Conservation (phyloP, 2,888 invertebrate species). For the Archaeoteleia sp. region DNA sequence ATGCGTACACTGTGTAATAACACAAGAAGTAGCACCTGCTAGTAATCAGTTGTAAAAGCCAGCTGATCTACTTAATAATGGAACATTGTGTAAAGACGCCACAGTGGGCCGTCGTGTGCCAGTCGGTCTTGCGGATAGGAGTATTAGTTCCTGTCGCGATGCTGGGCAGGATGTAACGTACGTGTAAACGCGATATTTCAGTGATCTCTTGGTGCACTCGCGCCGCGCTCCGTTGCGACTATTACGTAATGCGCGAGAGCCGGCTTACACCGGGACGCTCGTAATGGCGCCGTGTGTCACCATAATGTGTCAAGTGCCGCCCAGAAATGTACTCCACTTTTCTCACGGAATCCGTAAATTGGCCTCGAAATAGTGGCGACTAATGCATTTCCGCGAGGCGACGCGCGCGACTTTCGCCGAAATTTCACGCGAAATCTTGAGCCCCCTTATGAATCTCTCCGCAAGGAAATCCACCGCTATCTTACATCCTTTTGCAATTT, state of each 20-base stretch:
- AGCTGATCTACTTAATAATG: slow-evolving; percentile 36
- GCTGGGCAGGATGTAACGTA: slow-evolving; percentile 22
- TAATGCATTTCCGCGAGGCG: slow-evolving; percentile 24
- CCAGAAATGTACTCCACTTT: slow-evolving; percentile 48
- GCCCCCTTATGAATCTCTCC: slow-evolving; percentile 5
- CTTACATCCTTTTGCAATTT: slow-evolving; percentile 13
- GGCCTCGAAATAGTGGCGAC: slow-evolving; percentile 62
- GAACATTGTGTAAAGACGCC: slow-evolving; percentile 16
- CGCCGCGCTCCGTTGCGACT: slow-evolving; percentile 17
- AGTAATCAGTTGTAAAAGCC: slow-evolving; percentile 29
- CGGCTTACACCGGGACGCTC: slow-evolving; percentile 22
- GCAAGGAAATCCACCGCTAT: slow-evolving; percentile 9
- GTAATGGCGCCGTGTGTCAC: slow-evolving; percentile 51
- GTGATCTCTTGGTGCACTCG: slow-evolving; percentile 20
- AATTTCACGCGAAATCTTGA: slow-evolving; percentile 20
- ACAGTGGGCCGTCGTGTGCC: slow-evolving; percentile 7
- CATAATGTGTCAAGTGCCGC: slow-evolving; percentile 48
- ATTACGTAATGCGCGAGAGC: slow-evolving; percentile 30
- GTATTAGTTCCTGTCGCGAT: slow-evolving; percentile 29
- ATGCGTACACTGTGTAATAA: slow-evolving; percentile 29
- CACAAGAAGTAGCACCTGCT: slow-evolving; percentile 22
- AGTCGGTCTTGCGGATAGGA: slow-evolving; percentile 11
- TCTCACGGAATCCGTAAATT: slow-evolving; percentile 59
- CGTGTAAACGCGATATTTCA: slow-evolving; percentile 30
- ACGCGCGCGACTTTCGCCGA: slow-evolving; percentile 33